phyloP scores from a whole-genome alignment of 2,797 vertebrate genomes.

The Enteromius mattozi region DNA sequence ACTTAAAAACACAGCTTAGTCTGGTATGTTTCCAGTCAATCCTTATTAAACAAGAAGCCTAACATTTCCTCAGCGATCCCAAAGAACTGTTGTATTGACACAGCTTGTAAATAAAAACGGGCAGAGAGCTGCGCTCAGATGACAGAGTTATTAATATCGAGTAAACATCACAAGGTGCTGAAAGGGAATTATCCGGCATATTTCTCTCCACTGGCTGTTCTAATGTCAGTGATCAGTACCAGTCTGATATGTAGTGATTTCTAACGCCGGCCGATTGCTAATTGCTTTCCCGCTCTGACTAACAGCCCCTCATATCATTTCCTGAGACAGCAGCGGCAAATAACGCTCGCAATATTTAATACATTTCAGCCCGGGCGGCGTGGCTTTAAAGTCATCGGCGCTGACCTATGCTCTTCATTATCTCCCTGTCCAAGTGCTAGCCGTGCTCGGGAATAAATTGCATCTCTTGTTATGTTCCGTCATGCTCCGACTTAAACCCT shows the following conservation, averaged over 20 bases:
- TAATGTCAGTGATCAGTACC: constrained; percentile 69
- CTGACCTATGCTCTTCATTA: constrained; percentile 99
- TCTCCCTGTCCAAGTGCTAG: constrained; percentile 97
- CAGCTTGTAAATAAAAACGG: neutral
- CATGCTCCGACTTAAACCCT: constrained; percentile 63
- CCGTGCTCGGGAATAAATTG: constrained; percentile 95
- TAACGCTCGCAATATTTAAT: constrained; percentile 95
- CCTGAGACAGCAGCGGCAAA: constrained; percentile 80
- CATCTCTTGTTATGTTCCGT: constrained; percentile 85
- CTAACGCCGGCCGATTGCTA: constrained; percentile 70
- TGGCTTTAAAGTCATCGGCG: constrained; percentile 97
- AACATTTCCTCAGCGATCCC: constrained; percentile 4
- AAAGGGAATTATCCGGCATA: constrained; percentile 23
- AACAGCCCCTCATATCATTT: constrained; percentile 65
- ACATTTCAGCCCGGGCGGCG: constrained; percentile 90
- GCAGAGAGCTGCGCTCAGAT: neutral
- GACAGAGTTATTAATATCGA: constrained; percentile 41
- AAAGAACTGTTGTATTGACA: constrained; percentile 3
- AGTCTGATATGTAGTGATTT: constrained; percentile 69
- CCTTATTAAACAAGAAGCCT: neutral
- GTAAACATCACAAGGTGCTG: constrained; percentile 20
- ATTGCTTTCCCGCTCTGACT: constrained; percentile 70
- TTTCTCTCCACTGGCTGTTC: constrained; percentile 61
- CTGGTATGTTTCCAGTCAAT: neutral
- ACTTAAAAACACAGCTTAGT: neutral